These are phyloP conservation scores for Otus sunia DNA, from an alignment of 2,113 vertebrate species.

Conservation along the genomic window DNA sequence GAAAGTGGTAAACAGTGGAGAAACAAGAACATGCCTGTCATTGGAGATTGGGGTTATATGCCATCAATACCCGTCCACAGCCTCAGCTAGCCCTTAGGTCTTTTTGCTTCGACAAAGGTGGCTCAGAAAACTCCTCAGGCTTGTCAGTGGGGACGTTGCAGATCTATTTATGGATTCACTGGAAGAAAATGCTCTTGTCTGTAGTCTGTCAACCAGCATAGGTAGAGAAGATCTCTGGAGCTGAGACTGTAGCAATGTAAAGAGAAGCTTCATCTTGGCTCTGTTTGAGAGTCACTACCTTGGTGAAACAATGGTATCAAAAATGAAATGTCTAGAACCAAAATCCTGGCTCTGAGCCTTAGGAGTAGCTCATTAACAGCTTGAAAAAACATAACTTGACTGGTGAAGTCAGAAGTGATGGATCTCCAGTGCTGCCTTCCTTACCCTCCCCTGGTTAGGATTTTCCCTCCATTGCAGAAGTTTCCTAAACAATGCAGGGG, in stretches of 20 bases:
- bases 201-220: background rate
- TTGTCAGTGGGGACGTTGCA: background rate
- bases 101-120: background rate
- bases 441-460: background rate
- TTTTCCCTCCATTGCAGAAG: background rate
- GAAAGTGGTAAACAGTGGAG: background rate
- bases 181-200: background rate
- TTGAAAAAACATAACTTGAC: rapidly evolving
- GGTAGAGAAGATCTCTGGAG: background rate
- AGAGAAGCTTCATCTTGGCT: background rate
- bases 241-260: background rate
- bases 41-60: background rate
- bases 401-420: background rate
- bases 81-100: background rate
- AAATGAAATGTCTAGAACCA: background rate
- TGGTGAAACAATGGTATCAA: background rate
- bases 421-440: background rate
- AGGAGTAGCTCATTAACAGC: background rate
- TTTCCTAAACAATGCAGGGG: background rate
- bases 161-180: background rate
- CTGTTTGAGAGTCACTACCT: background rate
- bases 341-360: background rate
- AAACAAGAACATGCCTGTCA: background rate
- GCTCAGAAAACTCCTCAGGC: background rate
- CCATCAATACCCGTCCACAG: background rate